phyloP scores from a whole-genome alignment of 2,797 vertebrate genomes.

The Setipinna tenuifilis region DNA sequence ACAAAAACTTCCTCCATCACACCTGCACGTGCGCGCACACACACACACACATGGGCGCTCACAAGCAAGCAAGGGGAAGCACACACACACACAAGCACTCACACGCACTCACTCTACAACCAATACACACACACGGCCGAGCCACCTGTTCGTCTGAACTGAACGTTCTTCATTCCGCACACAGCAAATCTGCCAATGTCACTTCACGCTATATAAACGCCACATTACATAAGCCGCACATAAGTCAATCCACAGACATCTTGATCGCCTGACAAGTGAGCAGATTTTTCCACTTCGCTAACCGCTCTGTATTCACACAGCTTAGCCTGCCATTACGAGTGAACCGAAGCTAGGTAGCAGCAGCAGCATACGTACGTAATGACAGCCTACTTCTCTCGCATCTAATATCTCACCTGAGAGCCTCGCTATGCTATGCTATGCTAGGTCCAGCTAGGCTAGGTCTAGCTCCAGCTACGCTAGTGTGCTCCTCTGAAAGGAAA shows the following conservation, averaged over 20 bases:
- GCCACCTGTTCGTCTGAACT: constrained; percentile 1
- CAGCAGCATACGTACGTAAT: neutral
- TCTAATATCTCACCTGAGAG: neutral
- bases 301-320: too few relatives aligned
- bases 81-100: neutral
- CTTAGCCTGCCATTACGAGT: neutral
- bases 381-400: neutral
- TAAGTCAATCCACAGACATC: constrained; percentile 18
- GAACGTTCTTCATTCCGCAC: neutral
- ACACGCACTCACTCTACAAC: neutral
- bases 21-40: neutral
- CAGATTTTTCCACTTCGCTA: constrained; percentile 4
- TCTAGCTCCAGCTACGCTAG: too few relatives aligned
- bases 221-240: constrained; percentile 8
- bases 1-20: neutral
- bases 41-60: neutral
- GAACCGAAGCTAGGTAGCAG: neutral
- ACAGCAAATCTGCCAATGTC: neutral
- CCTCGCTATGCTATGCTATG: too few relatives aligned
- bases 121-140: neutral
- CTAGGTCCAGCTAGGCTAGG: too few relatives aligned
- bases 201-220: constrained; percentile 12
- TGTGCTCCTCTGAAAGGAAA: neutral
- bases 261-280: neutral
- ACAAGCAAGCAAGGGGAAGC: too few relatives aligned